Evolutionary conservation across 2,888 invertebrate species (phyloP).

Genomic region (Penaeus monodon): DNA sequence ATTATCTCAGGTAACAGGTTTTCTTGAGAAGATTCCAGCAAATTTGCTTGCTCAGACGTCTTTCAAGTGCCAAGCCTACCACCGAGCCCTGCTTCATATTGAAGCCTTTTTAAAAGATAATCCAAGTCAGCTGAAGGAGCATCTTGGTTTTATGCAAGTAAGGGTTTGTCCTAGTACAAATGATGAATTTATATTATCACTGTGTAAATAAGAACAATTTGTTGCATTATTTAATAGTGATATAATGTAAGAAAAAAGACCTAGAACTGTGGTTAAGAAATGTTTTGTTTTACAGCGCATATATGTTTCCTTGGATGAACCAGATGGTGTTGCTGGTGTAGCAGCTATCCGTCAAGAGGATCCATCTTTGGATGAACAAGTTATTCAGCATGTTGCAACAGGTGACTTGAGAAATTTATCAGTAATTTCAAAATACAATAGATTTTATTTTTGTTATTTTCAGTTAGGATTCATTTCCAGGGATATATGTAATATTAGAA

Average conservation of each 20-base stretch:
- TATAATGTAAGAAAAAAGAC: not conserved
- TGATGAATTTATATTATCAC: not conserved
- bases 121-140: conserved; percentile 68
- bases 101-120: conserved; percentile 70
- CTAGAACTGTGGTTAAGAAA: not conserved
- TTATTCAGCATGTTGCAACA: conserved; percentile 69
- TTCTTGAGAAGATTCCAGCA: conserved; percentile 69
- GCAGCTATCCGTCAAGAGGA: conserved; percentile 81
- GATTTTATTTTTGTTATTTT: no score
- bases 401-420: conserved; percentile 30
- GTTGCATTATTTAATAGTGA: not conserved
- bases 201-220: not conserved
- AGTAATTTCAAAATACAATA: no score
- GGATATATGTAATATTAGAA: no score
- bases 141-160: conserved; percentile 71
- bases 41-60: conserved; percentile 70
- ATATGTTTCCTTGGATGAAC: conserved; percentile 88
- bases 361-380: conserved; percentile 84
- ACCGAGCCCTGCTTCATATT: conserved; percentile 70
- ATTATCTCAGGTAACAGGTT: conserved; percentile 44
- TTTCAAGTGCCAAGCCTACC: conserved; percentile 71
- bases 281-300: conserved; percentile 75
- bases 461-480: no score
- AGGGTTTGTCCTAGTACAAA: not conserved
- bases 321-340: conserved; percentile 88